phyloP scores from a whole-genome alignment of 1,140 invertebrate genomes.

The Steinernema khuongi region DNA sequence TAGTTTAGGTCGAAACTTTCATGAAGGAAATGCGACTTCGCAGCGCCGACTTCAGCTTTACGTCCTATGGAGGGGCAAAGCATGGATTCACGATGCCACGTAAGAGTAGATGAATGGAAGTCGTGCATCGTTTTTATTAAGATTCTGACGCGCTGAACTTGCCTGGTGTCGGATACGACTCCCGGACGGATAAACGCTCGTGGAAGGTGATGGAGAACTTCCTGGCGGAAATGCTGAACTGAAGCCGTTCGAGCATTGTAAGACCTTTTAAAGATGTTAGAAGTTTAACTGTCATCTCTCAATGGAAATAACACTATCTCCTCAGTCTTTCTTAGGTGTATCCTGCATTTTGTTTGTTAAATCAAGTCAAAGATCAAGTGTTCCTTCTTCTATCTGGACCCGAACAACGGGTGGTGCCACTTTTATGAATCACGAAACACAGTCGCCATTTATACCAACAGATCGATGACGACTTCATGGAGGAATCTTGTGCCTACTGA shows the following conservation, averaged over 20 bases:
- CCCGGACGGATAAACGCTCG: constrained; percentile 20
- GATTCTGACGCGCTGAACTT: constrained; percentile 21
- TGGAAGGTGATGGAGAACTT: constrained; percentile 16
- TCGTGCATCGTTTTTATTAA: constrained; percentile 20
- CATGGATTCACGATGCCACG: constrained; percentile 47
- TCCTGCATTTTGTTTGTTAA: no score
- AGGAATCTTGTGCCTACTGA: no score
- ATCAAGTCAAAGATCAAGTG: no score
- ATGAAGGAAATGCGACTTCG: constrained; percentile 45
- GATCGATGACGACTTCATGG: no score
- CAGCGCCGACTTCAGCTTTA: constrained; percentile 48
- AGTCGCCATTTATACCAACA: no score
- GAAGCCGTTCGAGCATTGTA: background rate
- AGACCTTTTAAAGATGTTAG: no score
- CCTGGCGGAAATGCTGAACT: background rate
- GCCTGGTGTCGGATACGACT: constrained; percentile 28
- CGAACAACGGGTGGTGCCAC: no score
- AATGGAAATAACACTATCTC: no score
- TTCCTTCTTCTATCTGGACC: no score
- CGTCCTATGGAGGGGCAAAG: constrained; percentile 40
- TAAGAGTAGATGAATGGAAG: constrained; percentile 13
- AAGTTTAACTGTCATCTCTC: no score
- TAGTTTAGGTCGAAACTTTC: constrained; percentile 29
- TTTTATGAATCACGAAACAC: no score
- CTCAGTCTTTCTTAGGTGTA: no score